Evolutionary conservation across 2,797 vertebrate species (phyloP).

Genomic region (Notolabrus celidotus): DNA sequence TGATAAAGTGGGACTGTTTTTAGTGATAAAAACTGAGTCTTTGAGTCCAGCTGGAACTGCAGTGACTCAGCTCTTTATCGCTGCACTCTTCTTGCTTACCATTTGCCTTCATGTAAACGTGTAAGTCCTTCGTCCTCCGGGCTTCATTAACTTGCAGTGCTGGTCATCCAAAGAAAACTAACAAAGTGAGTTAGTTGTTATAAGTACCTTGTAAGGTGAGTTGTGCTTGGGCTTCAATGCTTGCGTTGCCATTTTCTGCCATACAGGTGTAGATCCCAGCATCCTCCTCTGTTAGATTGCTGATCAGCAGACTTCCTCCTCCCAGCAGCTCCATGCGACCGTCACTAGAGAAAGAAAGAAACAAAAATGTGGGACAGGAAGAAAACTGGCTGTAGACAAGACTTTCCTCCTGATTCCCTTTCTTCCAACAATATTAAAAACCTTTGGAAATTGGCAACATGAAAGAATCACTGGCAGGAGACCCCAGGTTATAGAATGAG

Average conservation of each 20-base stretch:
- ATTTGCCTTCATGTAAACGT: slow-evolving; percentile 6
- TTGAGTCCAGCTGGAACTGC: slow-evolving; percentile 27
- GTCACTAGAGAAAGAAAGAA: slow-evolving; percentile 68
- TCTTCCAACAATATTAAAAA: neutral
- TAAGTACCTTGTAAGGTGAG: slow-evolving; percentile 94
- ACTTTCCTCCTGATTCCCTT: neutral
- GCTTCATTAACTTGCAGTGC: too few relatives aligned
- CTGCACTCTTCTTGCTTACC: neutral
- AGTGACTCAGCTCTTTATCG: slow-evolving; percentile 15
- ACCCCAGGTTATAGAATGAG: neutral
- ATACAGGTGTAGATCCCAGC: slow-evolving; percentile 90
- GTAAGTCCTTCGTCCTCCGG: too few relatives aligned
- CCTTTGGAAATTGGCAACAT: neutral
- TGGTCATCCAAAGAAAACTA: too few relatives aligned
- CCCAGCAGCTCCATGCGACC: slow-evolving; percentile 83
- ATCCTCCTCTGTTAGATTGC: slow-evolving; percentile 87
- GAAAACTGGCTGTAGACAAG: neutral
- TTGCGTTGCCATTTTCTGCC: slow-evolving; percentile 88
- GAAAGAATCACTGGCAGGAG: neutral
- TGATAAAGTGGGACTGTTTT: slow-evolving; percentile 35
- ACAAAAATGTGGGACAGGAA: slow-evolving; percentile 1
- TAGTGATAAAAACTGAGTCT: neutral
- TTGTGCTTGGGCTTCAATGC: slow-evolving; percentile 89
- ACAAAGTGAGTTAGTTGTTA: too few relatives aligned
- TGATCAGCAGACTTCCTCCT: slow-evolving; percentile 89